phyloP scores from a whole-genome alignment of 1,140 invertebrate genomes.

The Hetaerina americana region DNA sequence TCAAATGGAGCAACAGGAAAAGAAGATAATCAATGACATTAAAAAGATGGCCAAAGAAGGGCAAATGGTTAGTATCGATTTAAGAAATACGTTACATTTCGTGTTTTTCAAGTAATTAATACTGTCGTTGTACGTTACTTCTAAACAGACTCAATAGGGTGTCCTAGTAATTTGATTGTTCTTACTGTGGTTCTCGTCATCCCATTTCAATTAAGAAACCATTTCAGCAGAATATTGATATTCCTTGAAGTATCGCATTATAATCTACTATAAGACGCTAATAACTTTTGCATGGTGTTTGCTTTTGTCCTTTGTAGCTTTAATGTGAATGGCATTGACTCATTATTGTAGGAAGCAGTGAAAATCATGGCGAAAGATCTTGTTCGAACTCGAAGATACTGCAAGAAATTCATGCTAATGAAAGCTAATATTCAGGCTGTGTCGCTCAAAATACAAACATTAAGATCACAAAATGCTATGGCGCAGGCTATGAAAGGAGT shows the following conservation, averaged over 20 bases:
- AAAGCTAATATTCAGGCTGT: slow-evolving; percentile 99
- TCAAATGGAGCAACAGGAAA: slow-evolving; percentile 97
- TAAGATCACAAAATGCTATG: slow-evolving; percentile 98
- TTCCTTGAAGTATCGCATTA: too few relatives aligned
- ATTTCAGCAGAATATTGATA: too few relatives aligned
- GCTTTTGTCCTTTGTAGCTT: too few relatives aligned
- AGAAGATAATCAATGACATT: slow-evolving; percentile 96
- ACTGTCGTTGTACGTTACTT: too few relatives aligned
- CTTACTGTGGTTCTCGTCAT: too few relatives aligned
- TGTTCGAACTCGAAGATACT: slow-evolving; percentile 86
- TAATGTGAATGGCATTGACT: not conserved
- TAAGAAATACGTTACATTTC: slow-evolving; percentile 5
- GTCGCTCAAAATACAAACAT: slow-evolving; percentile 93
- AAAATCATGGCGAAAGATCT: slow-evolving; percentile 99
- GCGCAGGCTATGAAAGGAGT: slow-evolving; percentile 99
- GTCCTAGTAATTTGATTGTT: too few relatives aligned
- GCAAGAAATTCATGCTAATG: slow-evolving; percentile 99
- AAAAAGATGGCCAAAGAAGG: slow-evolving; percentile 98
- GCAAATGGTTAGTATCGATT: slow-evolving; percentile 69
- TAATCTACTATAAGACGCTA: too few relatives aligned
- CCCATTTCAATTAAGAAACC: too few relatives aligned
- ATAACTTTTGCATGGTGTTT: too few relatives aligned
- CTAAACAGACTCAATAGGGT: too few relatives aligned
- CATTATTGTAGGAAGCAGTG: slow-evolving; percentile 75
- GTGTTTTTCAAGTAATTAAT: too few relatives aligned